Evolutionary conservation across 2,888 invertebrate genomes (phyloP), one percentile per base, ranked within the genome.

Genomic region (Lithosia quadra): DNA sequence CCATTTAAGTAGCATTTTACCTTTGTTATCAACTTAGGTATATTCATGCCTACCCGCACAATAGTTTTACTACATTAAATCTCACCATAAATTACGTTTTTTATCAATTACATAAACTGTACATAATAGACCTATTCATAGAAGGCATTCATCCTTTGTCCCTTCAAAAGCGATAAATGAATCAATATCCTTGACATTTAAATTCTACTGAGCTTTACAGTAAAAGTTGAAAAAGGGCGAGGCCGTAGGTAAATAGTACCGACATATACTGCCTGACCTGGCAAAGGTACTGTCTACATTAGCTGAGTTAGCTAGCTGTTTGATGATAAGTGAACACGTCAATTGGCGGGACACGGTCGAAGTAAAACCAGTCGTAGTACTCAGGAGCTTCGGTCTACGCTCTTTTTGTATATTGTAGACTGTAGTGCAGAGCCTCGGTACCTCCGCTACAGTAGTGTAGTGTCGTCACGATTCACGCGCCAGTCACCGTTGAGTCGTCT

Each of bases 281-380:
- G 24, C 69, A 60, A 69, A 69, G 68, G 72, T 76, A 73, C 73
- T 75, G 73, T 75, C 75, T 78, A 75, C 73, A 76, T 64, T 71
- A 59, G 67, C 61, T 62, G 63, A 72, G 60, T 65, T 69, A 71
- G 67, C 68, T 69, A 71, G 64, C 68, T 69, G 72, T 82, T 55
- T 63, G 83, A 82, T 85, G 87, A 86, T 84, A 85, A 86, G 80
- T 88, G 86, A 88, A 87, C 86, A 86, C 86, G 84, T 86, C 85
- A 81, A 84, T 87, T 78, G 81, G 78, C 81, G 86, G 83, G 83
- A 85, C 87, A 88, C 86, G 81, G 81, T 84, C 83, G 78, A 83
- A 84, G 80, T 80, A 90, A 58, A 92, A 92, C 93, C 90, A 91
- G 92, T 92, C 89, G 81, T 85, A 85, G 84, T 84, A 86, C 81